Base-by-base conservation (phyloP, 2,113 vertebrate genomes). In the Lontra canadensis region DNA sequence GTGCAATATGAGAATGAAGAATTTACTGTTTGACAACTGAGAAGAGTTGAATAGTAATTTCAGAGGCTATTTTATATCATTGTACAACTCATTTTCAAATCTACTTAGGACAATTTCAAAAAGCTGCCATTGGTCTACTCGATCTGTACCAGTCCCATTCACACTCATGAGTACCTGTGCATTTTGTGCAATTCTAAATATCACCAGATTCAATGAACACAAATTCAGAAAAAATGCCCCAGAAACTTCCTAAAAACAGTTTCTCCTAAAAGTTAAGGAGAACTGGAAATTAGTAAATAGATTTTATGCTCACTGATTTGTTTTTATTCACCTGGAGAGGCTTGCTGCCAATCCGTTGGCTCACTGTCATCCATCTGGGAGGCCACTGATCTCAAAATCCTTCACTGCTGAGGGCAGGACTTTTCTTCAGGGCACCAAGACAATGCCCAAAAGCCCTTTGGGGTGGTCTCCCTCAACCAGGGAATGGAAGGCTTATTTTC, bases 401-500 rank as follows among this genome's bases (percentile, higher is more conserved):
- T 23, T 29, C 18, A 2, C 9, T 23, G 63, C 39, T 93, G 21
- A 92, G 13, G 49, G 52, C 8, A 82, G 61, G 59, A 80, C 8
- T 74, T 88, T 42, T 61, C 92, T 92, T 87, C 18, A 34, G 31
- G 29, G 63, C 52, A 67, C 63, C 44, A 52, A 83, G 52, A 79
- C 87, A 91, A 74, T 34, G 87, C 57, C 83, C 76, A 57, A 71
- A 25, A 69, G 63, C 44, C 65, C 31, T 94, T 6, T 6, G 31
- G 2, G 67, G 59, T 34, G 47, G 25, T 92, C 82, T 78, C 29
- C 49, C 18, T 21, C 47, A 47, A 69, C 0, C 3, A 3, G 31
- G 36, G 67, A 67, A 63, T n/a, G 25, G 39, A 96, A 94, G 52
- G 76, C 29, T 97, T 83, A 78, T 78, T 85, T 88, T 86, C 85